Conservation (phyloP, 2,113 vertebrate species). For the Calidris pygmaea region DNA sequence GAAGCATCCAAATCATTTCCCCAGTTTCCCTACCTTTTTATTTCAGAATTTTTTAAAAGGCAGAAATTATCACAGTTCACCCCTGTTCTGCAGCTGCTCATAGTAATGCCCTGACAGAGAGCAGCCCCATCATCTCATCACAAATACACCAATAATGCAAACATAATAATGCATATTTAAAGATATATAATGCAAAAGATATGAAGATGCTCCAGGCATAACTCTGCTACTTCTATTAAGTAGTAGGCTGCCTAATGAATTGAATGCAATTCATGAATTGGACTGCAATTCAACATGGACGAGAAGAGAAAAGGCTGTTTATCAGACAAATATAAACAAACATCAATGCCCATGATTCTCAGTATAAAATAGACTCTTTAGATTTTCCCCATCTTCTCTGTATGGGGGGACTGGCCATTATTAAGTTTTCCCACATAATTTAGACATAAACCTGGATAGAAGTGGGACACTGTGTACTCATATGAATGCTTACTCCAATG, state of each 20-base stretch:
- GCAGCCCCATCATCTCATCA: neutral
- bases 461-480: neutral
- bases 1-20: neutral
- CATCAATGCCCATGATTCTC: neutral
- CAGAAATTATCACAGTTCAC: neutral
- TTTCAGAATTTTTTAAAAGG: neutral
- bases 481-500: neutral
- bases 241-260: neutral
- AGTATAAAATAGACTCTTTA: neutral
- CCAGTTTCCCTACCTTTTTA: neutral
- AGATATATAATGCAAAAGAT: neutral
- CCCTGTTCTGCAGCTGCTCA: neutral
- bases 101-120: neutral
- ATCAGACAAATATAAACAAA: neutral
- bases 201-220: neutral
- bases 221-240: neutral
- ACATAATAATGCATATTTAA: neutral
- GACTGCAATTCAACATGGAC: neutral
- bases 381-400: neutral
- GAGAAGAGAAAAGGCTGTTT: neutral
- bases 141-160: neutral
- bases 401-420: neutral
- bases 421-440: neutral
- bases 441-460: neutral
- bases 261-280: neutral